Evolutionary conservation across 1,140 invertebrate species (phyloP), one percentile per base, ranked within the genome.

Genomic region (Meloidogyne hapla): DNA sequence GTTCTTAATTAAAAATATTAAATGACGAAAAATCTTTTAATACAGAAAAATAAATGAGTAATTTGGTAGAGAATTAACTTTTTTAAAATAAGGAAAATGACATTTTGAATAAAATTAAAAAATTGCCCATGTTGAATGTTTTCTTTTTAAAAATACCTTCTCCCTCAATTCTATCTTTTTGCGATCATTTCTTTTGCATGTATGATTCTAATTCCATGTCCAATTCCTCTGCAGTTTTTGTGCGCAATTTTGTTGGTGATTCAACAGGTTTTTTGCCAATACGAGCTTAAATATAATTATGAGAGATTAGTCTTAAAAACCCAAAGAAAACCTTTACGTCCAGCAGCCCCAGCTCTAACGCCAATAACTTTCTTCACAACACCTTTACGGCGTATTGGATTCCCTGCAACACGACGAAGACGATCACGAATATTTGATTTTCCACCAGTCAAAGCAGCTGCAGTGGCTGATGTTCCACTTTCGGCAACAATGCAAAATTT

Each of bases 171-270:
- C 8, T 45, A 6, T 12, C 18, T 25, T 38, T 69, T 42, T 33
- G 40, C 15, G 18, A 38, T 69, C 33, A 33, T 33, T 69, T 40
- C 21, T 79, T 78, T 33, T 69, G 21, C 77, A 78, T 78, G 18
- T 78, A 78, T 10, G 77, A 48, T 23, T 78, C 77, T 18, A 78
- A 75, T 66, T 78, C 77, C 77, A 48, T 78, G 78, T 78, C 77
- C 66, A 78, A 40, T 63, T 78, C 77, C 8, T 78, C 77, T 18
- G 61, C 77, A 26, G 77, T 79, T 38, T 78, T 80, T 75, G 42
- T 13, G 13, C 77, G 61, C 77, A 26, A 15, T 33, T 65, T 61
- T 42, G 10, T 38, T 48, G 28, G 23, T 40, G 21, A 26, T 67
- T 15, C 33, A 21, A 13, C 76, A 21, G 25, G 10, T 33, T 28